Evolutionary conservation across 2,113 vertebrate genomes (phyloP), one percentile per base, ranked within the genome.

Genomic region (Pogona vitticeps): DNA sequence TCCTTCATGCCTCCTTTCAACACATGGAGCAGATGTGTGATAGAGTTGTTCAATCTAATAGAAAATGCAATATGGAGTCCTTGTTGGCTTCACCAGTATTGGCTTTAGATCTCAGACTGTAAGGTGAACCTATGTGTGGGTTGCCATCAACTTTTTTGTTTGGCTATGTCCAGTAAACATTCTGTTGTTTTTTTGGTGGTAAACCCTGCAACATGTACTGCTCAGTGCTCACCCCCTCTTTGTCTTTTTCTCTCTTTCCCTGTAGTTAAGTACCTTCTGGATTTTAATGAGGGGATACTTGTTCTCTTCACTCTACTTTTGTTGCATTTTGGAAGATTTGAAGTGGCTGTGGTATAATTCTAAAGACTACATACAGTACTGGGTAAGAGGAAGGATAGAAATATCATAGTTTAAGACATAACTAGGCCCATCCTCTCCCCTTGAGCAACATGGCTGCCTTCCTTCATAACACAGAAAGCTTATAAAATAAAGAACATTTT

Each of bases 211-310:
- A 59, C 20, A 2, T 7, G 21, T 3, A 10, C 10, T 52, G 46
- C 46, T 52, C 46, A 7, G 33, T 40, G 40, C 23, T 33, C 4
- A 10, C 15, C 5, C 40, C 23, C 89, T 85, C 83, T 88, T 83
- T 46, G 85, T 77, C 0, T 36, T n/a, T 77, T 92, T 14, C 12
- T 58, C 28, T 23, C 26, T n/a, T 7, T 26, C 40, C 40, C 88
- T 20, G 67, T 87, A 97, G 97, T 93, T 91, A 90, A 97, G 96
- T 91, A 97, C 97, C 73, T 97, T 97, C 94, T 91, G 95, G 95
- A 96, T 97, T 90, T 92, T 97, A 94, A 94, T 97, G 95, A 81
- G 93, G 88, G 95, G 94, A 85, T 96, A 93, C 93, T 97, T 93
- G 90, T 96, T 97, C 92, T 90, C 92, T 80, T 96, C 96, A 20